Evolutionary conservation across 2,888 invertebrate species (phyloP).

Genomic region (Arctia plantaginis): DNA sequence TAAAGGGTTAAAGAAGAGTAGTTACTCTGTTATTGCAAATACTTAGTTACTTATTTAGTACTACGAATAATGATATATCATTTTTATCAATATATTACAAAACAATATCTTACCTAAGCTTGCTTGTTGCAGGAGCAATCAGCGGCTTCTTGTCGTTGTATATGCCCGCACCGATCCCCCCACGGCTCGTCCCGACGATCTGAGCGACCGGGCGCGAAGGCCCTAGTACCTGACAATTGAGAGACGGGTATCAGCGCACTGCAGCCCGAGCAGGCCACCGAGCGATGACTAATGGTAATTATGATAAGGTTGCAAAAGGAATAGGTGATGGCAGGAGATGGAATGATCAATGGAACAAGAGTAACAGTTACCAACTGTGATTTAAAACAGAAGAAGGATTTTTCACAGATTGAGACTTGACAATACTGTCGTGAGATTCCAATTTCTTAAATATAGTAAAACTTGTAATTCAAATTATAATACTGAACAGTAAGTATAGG

Average conservation of each 20-base stretch:
- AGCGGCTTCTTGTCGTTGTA: slow-evolving; percentile 71
- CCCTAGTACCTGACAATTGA: slow-evolving; percentile 84
- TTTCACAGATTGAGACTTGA: not conserved
- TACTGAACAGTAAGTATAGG: not conserved
- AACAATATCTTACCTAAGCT: slow-evolving; percentile 70
- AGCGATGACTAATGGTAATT: slow-evolving; percentile 54
- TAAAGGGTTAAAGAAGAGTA: no score
- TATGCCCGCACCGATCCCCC: slow-evolving; percentile 83
- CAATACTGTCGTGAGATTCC: slow-evolving; percentile 2
- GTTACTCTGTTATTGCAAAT: no score
- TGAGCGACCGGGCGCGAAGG: slow-evolving; percentile 84
- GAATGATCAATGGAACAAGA: not conserved
- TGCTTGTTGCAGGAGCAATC: slow-evolving; percentile 74
- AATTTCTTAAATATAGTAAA: not conserved
- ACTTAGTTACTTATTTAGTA: no score
- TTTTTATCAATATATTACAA: not conserved
- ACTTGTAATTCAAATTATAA: not conserved
- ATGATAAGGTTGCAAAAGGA: slow-evolving; percentile 8
- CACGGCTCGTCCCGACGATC: slow-evolving; percentile 80
- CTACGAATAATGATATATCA: no score
- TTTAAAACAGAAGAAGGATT: not conserved
- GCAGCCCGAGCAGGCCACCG: slow-evolving; percentile 62
- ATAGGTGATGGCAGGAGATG: not conserved
- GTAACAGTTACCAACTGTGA: not conserved
- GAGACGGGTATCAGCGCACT: slow-evolving; percentile 72